These are phyloP conservation scores for Cryptus armator DNA, from an alignment of 2,888 invertebrate genomes.

Conservation along the genomic window DNA sequence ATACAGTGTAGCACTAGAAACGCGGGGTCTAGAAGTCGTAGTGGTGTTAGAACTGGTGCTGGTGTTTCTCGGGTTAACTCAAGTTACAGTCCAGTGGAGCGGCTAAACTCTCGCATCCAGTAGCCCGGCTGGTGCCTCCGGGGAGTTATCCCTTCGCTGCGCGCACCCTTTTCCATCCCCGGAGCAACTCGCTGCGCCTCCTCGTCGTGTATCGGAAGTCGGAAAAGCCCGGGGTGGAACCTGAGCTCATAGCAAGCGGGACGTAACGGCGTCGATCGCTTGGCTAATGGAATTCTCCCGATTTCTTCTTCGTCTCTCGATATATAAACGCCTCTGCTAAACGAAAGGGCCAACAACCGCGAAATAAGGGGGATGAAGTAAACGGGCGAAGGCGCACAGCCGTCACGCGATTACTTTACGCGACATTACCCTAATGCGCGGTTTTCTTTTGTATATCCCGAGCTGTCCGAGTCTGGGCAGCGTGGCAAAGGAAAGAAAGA, in stretches of 20 bases:
- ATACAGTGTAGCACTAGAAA: slow-evolving; percentile 51
- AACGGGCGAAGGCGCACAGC: slow-evolving; percentile 52
- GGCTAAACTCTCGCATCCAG: slow-evolving; percentile 81
- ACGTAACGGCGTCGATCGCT: slow-evolving; percentile 37
- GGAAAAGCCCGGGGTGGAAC: neutral
- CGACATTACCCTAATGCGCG: slow-evolving; percentile 79
- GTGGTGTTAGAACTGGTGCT: slow-evolving; percentile 52
- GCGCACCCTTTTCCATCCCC: slow-evolving; percentile 14
- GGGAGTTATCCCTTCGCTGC: slow-evolving; percentile 7
- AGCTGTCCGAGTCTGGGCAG: neutral
- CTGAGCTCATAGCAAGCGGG: neutral
- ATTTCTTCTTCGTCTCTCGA: slow-evolving; percentile 18
- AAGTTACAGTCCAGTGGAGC: slow-evolving; percentile 84
- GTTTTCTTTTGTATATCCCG: slow-evolving; percentile 60
- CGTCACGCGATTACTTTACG: slow-evolving; percentile 74
- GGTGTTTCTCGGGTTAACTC: slow-evolving; percentile 81
- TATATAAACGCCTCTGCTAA: slow-evolving; percentile 5
- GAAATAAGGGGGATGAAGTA: slow-evolving; percentile 42
- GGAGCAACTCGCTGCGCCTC: slow-evolving; percentile 18
- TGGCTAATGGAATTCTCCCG: slow-evolving; percentile 74
- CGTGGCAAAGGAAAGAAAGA: neutral
- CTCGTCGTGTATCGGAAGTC: slow-evolving; percentile 26
- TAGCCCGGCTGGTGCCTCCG: slow-evolving; percentile 23
- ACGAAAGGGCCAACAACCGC: slow-evolving; percentile 41
- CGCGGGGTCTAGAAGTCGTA: slow-evolving; percentile 42